Percentiles rank a stretch among this genome's conserved stretches.
Conservation (phyloP, 2,888 invertebrate genomes). For the Gari tellinella region DNA sequence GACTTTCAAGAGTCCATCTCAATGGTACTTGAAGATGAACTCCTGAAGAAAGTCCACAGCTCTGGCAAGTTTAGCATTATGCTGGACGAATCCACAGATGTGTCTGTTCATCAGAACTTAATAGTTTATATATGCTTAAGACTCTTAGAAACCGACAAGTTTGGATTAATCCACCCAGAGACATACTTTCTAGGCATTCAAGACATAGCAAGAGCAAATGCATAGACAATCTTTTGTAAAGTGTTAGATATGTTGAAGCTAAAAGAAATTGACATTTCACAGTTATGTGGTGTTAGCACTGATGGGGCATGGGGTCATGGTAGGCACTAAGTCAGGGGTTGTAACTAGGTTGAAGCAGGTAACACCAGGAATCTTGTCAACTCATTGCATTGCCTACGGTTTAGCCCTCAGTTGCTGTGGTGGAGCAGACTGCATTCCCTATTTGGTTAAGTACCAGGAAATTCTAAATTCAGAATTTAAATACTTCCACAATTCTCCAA, state of each 20-base stretch:
- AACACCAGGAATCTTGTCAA: not conserved
- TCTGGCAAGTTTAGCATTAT: constrained; percentile 15
- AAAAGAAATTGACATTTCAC: constrained; percentile 24
- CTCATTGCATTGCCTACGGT: constrained; percentile 38
- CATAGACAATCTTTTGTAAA: constrained; percentile 15
- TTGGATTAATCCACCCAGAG: not conserved
- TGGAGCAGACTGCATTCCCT: constrained; percentile 34
- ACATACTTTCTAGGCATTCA: constrained; percentile 25
- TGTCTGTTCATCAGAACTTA: constrained; percentile 27
- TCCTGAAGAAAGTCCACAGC: not conserved
- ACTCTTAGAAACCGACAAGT: not conserved
- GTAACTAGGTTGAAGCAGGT: constrained; percentile 3
- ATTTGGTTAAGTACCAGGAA: constrained; percentile 42
- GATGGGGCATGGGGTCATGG: constrained; percentile 45
- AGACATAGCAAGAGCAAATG: constrained; percentile 24
- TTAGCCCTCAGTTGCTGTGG: constrained; percentile 38
- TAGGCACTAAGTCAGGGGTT: constrained; percentile 22
- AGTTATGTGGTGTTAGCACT: constrained; percentile 34
- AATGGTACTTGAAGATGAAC: not conserved
- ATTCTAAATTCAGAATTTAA: constrained; percentile 42
- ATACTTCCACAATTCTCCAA: constrained; percentile 44
- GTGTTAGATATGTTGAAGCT: not conserved
- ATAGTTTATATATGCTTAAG: constrained; percentile 21
- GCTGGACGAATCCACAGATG: constrained; percentile 30
- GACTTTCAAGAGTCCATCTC: no score